Evolutionary conservation across 1,140 invertebrate species (phyloP), one percentile per base, ranked within the genome.

Genomic region (Neocloeon triangulifer): DNA sequence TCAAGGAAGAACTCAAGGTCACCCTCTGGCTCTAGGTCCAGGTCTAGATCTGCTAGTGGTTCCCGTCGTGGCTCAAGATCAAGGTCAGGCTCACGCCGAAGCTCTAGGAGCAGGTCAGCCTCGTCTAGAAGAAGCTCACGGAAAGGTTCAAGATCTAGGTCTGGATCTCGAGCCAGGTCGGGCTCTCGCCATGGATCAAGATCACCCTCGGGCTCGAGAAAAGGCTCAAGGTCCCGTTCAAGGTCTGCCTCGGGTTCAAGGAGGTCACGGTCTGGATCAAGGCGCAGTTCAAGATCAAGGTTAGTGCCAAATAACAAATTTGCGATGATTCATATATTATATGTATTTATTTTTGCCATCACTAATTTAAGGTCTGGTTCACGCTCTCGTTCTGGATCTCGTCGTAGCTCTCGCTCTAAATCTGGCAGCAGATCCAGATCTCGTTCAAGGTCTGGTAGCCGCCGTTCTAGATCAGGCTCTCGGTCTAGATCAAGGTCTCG

Each of bases 81-180:
- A 12, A 43, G 49, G 19, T 55, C 55, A 14, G 28, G 33, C 19
- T 32, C 13, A 23, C 35, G 3, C 13, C 23, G 18, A 25, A 25
- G 8, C 5, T 17, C 34, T 21, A 31, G 37, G 3, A 52, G 50
- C 10, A 43, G 49, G 19, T 55, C 55, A 14, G 28, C 42, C 16
- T 48, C 43, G 5, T 55, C 53, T 18, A 34, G 29, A 32, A 47
- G 43, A 1, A 45, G 36, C 29, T 46, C 44, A 9, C 35, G 42
- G 0, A 41, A 42, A 31, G 38, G 42, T 7, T 52, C 52, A 18
- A 42, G 41, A 36, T 47, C 47, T 1, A 2, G 41, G 31, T 56
- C 52, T 0, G 39, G 48, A 4, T 58, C 33, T 14, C 40, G 47
- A 12, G 53, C 50, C 21, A 44, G 46, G 1, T 59, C 56, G 0